phyloP scores from a whole-genome alignment of 2,113 vertebrate genomes.

The Orthonyx spaldingii region DNA sequence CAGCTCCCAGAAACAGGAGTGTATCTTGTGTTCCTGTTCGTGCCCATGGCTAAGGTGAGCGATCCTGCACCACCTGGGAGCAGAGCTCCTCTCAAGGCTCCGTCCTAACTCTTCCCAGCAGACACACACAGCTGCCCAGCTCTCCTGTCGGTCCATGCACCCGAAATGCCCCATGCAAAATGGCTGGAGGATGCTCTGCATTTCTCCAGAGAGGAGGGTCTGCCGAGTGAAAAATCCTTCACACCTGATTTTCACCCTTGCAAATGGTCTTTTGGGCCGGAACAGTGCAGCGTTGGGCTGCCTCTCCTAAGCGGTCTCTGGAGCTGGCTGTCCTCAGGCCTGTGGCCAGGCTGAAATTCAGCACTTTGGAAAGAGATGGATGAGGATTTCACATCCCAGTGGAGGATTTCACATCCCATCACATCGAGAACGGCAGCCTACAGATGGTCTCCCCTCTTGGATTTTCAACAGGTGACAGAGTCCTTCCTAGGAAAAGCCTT shows the following conservation, averaged over 20 bases:
- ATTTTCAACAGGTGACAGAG: constrained; percentile 27
- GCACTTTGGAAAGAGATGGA: not conserved
- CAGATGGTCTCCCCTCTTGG: not conserved
- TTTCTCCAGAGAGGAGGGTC: not conserved
- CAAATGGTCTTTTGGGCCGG: not conserved
- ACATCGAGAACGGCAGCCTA: rapidly evolving
- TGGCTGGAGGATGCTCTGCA: not conserved
- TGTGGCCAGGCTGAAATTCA: not conserved
- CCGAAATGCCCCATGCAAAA: not conserved
- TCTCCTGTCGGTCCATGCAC: rapidly evolving
- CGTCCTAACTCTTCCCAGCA: not conserved
- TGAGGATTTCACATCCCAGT: not conserved
- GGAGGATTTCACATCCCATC: not conserved
- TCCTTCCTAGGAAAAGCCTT: not conserved
- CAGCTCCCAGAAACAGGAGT: not conserved
- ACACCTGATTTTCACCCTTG: not conserved
- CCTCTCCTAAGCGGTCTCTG: not conserved
- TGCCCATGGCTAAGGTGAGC: not conserved
- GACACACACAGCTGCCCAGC: not conserved
- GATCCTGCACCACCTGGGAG: not conserved
- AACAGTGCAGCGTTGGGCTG: not conserved
- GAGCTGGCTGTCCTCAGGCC: not conserved
- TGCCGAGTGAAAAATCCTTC: not conserved
- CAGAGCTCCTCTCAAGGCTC: not conserved
- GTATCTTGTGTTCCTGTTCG: not conserved